Base-by-base conservation (phyloP, 2,113 vertebrate species). In the Suricata suricatta region DNA sequence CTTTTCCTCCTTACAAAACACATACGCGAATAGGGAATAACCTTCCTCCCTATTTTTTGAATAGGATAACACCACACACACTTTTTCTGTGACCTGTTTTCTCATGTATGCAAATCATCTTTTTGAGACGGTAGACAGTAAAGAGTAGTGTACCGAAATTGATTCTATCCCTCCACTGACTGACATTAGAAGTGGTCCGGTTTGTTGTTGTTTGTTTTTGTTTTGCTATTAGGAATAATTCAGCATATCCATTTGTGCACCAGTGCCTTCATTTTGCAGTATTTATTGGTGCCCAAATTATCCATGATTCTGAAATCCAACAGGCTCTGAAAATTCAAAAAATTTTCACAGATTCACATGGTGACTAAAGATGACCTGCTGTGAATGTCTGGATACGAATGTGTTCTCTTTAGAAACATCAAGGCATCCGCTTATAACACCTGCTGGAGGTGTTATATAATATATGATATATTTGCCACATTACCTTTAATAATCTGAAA, bases 281-380 rank as follows among this genome's bases (percentile, higher is more conserved):
- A 86, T 11, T 79, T 41, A 50, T 38, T 5, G 31, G 5, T 74
- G 16, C n/a, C 57, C 72, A 44, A 13, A 84, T 68, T 68, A 91
- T 14, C 52, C n/a, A 54, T 86, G 94, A 68, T 71, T 93, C 72
- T 95, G 87, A 96, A 96, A 93, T 76, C 23, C 8, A 69, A 96
- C 25, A 57, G 54, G 25, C 52, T 66, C 86, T 72, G 31, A 88
- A 89, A 88, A 88, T 7, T 52, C 15, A 90, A 82, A 96, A 11
- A 52, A 19, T 64, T 81, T 93, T 93, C 35, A 66, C 1, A 69
- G 66, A 93, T 54, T 86, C 71, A 82, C 2, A 0, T 23, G 16
- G 38, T 72, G 44, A n/a, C 63, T 92, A 96, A 92, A 91, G 38
- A 35, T 69, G 68, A 90, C 12, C 14, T 57, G 50, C 93, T 15